Percentiles rank a stretch among this genome's conserved stretches.
Evolutionary conservation across 53 echinoderm and acorn worm genomes (phyloP).

Genomic region (Astropecten irregularis): DNA sequence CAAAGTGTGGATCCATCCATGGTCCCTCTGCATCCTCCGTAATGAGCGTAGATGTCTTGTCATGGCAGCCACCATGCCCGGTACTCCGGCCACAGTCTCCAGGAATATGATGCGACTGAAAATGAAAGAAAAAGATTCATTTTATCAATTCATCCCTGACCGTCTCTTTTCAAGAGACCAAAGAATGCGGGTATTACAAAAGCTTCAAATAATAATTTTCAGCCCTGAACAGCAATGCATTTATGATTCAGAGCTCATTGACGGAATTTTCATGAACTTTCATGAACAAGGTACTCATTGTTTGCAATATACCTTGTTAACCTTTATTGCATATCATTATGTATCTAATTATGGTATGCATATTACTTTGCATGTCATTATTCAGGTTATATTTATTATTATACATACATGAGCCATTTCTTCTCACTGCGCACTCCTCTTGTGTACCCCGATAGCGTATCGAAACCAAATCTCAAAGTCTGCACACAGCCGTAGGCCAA

Average conservation of each 20-base stretch:
- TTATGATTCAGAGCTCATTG: too few species aligned
- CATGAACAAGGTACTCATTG: too few species aligned
- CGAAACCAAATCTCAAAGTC: slow-evolving; percentile 65
- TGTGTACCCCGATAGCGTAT: slow-evolving; percentile 80
- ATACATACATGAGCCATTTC: slow-evolving; percentile 93
- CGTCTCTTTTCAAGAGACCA: too few species aligned
- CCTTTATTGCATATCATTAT: too few species aligned
- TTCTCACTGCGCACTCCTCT: slow-evolving; percentile 78
- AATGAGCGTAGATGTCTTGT: slow-evolving; percentile 82
- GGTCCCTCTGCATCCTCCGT: slow-evolving; percentile 78
- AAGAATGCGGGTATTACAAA: too few species aligned
- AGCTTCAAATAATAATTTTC: too few species aligned
- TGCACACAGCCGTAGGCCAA: slow-evolving; percentile 76
- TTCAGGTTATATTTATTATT: too few species aligned
- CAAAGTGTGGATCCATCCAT: slow-evolving; percentile 94
- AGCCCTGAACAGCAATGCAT: too few species aligned
- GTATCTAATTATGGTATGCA: too few species aligned
- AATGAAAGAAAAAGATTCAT: neutral
- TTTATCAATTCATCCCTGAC: neutral
- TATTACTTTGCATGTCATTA: too few species aligned
- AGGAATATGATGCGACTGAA: slow-evolving; percentile 89
- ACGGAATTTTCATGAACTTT: too few species aligned
- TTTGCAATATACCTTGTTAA: too few species aligned
- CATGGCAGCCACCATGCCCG: slow-evolving; percentile 98
- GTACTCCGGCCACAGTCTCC: slow-evolving; percentile 95